phyloP scores from a whole-genome alignment of 1,140 invertebrate species.

The Halictus rubicundus region DNA sequence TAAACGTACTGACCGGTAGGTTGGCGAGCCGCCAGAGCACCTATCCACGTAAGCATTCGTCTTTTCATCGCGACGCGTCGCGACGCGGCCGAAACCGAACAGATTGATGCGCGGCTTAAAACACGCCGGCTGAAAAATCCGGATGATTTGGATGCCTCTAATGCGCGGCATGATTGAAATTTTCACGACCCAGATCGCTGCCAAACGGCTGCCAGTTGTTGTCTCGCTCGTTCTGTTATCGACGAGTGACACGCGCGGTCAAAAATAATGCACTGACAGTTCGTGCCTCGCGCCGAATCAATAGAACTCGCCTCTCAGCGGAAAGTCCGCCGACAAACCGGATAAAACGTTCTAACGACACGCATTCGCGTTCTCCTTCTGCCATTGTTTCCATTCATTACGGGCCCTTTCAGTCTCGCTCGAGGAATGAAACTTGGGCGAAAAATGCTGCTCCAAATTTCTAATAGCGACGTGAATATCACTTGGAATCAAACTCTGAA shows the following conservation, averaged over 20 bases:
- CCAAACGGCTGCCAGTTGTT: slow-evolving; percentile 38
- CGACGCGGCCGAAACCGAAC: slow-evolving; percentile 58
- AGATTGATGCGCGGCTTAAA: slow-evolving; percentile 72
- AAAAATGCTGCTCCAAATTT: too few relatives aligned
- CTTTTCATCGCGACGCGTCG: slow-evolving; percentile 68
- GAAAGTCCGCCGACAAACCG: too few relatives aligned
- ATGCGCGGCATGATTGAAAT: slow-evolving; percentile 58
- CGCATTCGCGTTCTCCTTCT: too few relatives aligned
- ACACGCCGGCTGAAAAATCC: slow-evolving; percentile 68
- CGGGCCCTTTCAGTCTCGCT: too few relatives aligned
- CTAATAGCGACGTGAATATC: too few relatives aligned
- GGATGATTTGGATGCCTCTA: slow-evolving; percentile 62
- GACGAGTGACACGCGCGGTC: slow-evolving; percentile 15
- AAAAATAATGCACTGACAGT: slow-evolving; percentile 42
- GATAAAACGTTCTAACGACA: too few relatives aligned
- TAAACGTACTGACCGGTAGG: slow-evolving; percentile 48
- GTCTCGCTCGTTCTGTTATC: slow-evolving; percentile 36
- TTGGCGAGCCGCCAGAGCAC: slow-evolving; percentile 68
- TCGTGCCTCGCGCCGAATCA: neutral
- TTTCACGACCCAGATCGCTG: slow-evolving; percentile 52
- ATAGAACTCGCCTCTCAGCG: neutral
- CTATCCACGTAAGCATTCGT: slow-evolving; percentile 71
- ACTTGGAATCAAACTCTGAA: too few relatives aligned
- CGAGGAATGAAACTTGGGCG: too few relatives aligned
- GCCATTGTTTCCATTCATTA: too few relatives aligned